phyloP scores from a whole-genome alignment of 2,113 vertebrate species.

The Melanostigma gelatinosum region DNA sequence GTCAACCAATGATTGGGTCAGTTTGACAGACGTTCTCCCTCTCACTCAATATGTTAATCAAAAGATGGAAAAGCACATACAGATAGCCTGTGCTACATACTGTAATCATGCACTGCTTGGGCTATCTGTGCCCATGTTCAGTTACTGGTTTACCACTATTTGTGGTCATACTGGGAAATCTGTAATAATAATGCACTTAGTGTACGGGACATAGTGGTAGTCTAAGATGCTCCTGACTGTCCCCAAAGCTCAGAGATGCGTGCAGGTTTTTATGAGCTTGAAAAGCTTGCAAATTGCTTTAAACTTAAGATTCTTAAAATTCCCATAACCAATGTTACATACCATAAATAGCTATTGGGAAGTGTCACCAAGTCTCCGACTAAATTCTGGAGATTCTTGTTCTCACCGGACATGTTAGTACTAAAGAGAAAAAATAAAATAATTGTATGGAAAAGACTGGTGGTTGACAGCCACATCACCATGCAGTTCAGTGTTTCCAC shows the following conservation, averaged over 20 bases:
- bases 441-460: background rate
- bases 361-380: background rate
- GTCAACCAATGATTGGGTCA: conserved; percentile 21
- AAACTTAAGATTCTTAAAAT: conserved; percentile 23
- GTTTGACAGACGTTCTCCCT: background rate
- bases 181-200: conserved; percentile 72
- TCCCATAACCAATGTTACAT: background rate
- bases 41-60: conserved; percentile 5
- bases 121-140: conserved; percentile 8
- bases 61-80: conserved; percentile 15
- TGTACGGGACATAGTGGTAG: conserved; percentile 38
- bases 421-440: conserved; percentile 23
- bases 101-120: conserved; percentile 3
- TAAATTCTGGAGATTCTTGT: background rate
- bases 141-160: conserved; percentile 19
- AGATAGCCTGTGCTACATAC: conserved; percentile 14
- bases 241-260: conserved; percentile 28
- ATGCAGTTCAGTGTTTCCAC: conserved; percentile 32
- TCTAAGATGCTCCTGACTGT: conserved; percentile 20
- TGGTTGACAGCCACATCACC: conserved; percentile 28
- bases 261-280: conserved; percentile 10
- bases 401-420: background rate
- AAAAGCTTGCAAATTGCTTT: conserved; percentile 13
- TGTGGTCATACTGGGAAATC: conserved; percentile 43
- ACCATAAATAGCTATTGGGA: background rate